Evolutionary conservation across 2,888 invertebrate species (phyloP).

Genomic region (Allygus modestus): DNA sequence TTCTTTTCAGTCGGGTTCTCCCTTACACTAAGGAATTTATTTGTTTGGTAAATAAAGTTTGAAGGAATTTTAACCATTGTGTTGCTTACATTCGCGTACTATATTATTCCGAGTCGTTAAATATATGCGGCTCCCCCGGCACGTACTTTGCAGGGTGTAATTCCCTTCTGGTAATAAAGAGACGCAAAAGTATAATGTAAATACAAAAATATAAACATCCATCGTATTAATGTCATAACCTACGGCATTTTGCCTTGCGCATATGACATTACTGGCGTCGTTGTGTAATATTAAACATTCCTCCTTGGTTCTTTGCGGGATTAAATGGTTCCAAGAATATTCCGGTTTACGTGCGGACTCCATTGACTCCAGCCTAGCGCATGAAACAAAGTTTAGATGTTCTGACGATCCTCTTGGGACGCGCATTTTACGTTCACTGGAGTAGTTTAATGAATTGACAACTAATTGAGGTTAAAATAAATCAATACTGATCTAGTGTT

Average conservation of each 20-base stretch:
- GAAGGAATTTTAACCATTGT: not conserved
- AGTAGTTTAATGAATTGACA: too few relatives aligned
- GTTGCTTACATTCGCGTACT: not conserved
- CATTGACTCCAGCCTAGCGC: not conserved
- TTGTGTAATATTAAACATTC: slow-evolving; percentile 34
- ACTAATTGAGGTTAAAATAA: too few relatives aligned
- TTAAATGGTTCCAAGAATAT: not conserved
- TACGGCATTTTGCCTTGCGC: slow-evolving; percentile 10
- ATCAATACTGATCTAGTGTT: too few relatives aligned
- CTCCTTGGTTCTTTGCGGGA: not conserved
- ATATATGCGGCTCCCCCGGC: not conserved
- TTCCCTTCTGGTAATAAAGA: not conserved
- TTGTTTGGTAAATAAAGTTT: not conserved
- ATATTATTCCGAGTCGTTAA: too few relatives aligned
- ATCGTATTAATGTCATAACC: not conserved
- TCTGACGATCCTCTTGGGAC: too few relatives aligned
- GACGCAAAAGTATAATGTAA: not conserved
- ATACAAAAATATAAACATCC: not conserved
- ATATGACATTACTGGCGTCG: slow-evolving; percentile 32
- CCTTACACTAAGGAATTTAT: slow-evolving; percentile 13
- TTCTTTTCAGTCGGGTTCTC: slow-evolving; percentile 20
- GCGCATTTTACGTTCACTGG: too few relatives aligned
- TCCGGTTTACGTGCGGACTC: not conserved
- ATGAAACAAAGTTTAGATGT: too few relatives aligned
- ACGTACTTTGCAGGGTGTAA: too few relatives aligned